Evolutionary conservation across 1,140 invertebrate species (phyloP).

Genomic region (Chironomus striatipennis): DNA sequence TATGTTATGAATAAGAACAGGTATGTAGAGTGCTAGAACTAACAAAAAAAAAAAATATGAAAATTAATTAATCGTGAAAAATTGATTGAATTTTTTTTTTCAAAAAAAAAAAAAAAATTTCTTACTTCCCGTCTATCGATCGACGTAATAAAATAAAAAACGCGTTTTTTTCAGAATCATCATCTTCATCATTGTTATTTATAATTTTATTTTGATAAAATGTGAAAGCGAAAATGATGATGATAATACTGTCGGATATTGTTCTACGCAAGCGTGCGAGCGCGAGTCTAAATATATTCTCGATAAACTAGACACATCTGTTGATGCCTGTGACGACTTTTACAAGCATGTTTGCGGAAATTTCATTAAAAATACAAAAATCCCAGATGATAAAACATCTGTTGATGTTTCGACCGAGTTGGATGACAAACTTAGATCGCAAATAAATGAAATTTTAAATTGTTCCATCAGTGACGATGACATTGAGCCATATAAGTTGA

Average conservation of each 20-base stretch:
- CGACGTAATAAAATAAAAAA: too few relatives aligned
- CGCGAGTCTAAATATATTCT: background rate
- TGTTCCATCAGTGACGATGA: background rate
- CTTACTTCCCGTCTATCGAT: too few relatives aligned
- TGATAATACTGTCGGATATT: background rate
- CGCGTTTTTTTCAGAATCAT: background rate
- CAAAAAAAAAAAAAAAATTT: too few relatives aligned
- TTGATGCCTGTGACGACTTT: constrained; percentile 66
- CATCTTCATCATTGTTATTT: background rate
- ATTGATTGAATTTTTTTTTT: background rate
- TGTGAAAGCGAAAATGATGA: constrained; percentile 1
- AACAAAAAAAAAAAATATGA: background rate
- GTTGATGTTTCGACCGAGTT: background rate
- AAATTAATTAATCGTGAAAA: background rate
- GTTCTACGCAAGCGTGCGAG: background rate
- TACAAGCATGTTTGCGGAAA: constrained; percentile 57
- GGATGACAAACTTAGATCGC: background rate
- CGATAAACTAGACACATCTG: constrained; percentile 33
- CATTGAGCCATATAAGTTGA: background rate
- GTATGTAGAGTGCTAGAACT: background rate
- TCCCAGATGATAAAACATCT: constrained; percentile 45
- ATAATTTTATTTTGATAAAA: background rate
- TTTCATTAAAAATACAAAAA: constrained; percentile 43
- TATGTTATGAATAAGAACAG: background rate
- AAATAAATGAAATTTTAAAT: background rate